Conservation (phyloP, 2,888 invertebrate species). For the Lasioglossum calceatum region DNA sequence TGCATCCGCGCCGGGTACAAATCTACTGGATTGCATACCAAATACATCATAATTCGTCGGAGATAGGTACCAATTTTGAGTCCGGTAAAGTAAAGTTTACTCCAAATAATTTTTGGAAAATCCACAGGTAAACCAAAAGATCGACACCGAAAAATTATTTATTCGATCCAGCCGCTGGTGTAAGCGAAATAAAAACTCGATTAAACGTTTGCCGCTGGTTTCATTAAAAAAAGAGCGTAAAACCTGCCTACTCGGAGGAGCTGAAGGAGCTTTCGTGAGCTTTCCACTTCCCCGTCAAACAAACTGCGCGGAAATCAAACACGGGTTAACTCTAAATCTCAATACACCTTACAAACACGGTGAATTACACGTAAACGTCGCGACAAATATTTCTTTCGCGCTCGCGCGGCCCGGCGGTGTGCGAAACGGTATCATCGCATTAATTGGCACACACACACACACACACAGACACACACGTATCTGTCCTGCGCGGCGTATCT, state of each 20-base stretch:
- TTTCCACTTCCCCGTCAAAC: background rate
- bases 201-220: background rate
- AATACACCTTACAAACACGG: background rate
- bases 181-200: background rate
- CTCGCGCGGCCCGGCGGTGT: background rate
- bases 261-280: background rate
- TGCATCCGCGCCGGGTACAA: no score
- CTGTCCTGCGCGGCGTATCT: background rate
- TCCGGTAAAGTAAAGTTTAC: no score
- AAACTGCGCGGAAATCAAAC: background rate
- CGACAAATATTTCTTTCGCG: constrained; percentile 13
- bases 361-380: constrained; percentile 1
- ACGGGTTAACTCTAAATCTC: background rate
- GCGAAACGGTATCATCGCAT: background rate
- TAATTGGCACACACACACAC: constrained; percentile 1
- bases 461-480: background rate
- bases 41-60: no score
- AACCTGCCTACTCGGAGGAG: background rate
- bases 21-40: no score
- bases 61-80: no score
- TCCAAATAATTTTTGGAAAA: background rate
- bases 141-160: background rate
- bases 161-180: background rate
- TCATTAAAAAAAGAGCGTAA: background rate
- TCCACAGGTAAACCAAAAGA: background rate